Evolutionary conservation across 1,140 invertebrate species (phyloP).

Genomic region (Littorina saxatilis): DNA sequence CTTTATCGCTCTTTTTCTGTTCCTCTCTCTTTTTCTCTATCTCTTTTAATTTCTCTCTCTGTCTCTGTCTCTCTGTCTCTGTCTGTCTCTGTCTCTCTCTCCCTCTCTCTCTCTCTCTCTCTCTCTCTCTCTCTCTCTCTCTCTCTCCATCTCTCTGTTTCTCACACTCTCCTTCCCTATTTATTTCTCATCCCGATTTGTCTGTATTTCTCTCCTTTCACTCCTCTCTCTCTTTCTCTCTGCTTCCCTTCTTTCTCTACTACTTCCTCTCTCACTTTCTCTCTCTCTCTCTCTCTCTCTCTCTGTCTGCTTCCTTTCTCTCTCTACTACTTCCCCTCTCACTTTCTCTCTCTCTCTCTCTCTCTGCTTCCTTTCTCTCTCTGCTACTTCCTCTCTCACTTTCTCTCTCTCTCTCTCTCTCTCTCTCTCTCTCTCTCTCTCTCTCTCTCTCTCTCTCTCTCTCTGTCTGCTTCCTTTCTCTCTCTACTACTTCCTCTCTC

Average conservation of each 20-base stretch:
- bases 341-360: background rate
- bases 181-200: background rate
- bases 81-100: background rate
- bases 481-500: slow-evolving; percentile 23
- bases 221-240: slow-evolving; percentile 16
- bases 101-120: background rate
- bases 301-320: too few relatives aligned
- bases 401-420: slow-evolving; percentile 29
- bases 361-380: slow-evolving; percentile 7
- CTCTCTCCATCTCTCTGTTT: too few relatives aligned
- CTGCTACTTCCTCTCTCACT: slow-evolving; percentile 19
- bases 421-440: slow-evolving; percentile 1
- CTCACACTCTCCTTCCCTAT: too few relatives aligned
- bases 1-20: background rate
- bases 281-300: too few relatives aligned
- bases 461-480: slow-evolving; percentile 1
- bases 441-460: slow-evolving; percentile 10
- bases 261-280: too few relatives aligned
- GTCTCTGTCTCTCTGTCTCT: slow-evolving; percentile 6
- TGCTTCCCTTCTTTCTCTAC: background rate
- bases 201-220: background rate
- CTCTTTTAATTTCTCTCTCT: slow-evolving; percentile 22
- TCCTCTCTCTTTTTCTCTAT: background rate
- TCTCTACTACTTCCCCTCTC: too few relatives aligned
- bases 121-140: too few relatives aligned